Evolutionary conservation across 2,797 vertebrate species (phyloP), one percentile per base, ranked within the genome.

Genomic region (Tapirus indicus): DNA sequence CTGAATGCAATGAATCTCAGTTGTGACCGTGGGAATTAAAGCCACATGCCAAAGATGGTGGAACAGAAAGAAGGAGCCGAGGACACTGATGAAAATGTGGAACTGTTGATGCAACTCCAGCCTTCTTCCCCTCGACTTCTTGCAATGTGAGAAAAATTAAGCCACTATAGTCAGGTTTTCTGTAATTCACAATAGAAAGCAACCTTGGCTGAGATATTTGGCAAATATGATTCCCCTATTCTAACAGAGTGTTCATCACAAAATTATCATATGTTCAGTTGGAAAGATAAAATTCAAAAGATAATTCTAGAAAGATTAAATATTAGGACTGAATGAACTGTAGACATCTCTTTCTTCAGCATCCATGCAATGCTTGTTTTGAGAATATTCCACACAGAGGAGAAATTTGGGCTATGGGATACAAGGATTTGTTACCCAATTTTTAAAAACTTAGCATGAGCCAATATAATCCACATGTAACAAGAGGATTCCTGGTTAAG

Each of bases 231-330:
- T 56, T 78, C 20, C 16, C 32, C 79, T 79, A 66, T 60, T 41
- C 52, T 27, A 58, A 58, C 1, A 86, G 11, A 49, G 13, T 12
- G 25, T 21, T 72, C 10, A 18, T 5, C n/a, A 21, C 21, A 95
- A 74, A 85, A 74, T 25, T 21, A 58, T 25, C 18, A 58, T 8
- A 68, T 8, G 8, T 35, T 86, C 56, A 41, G 23, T n/a, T 66
- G 60, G n/a, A 88, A 86, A 83, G 9, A 79, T 75, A 90, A 94
- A 52, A 93, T 66, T 77, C 35, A 60, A 64, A 77, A 83, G 35
- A 54, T 68, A 64, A 87, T 52, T 91, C 16, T 58, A 68, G 11
- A 91, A 94, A 88, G 88, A 64, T 60, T 68, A 91, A 96, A 38
- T 83, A 80, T 52, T 64, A 72, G 83, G 88, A 77, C 35, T 54